Percentiles rank a stretch among this genome's conserved stretches.
These are phyloP conservation scores for Vombatus ursinus DNA, from an alignment of 2,113 vertebrate species.

Conservation along the genomic window DNA sequence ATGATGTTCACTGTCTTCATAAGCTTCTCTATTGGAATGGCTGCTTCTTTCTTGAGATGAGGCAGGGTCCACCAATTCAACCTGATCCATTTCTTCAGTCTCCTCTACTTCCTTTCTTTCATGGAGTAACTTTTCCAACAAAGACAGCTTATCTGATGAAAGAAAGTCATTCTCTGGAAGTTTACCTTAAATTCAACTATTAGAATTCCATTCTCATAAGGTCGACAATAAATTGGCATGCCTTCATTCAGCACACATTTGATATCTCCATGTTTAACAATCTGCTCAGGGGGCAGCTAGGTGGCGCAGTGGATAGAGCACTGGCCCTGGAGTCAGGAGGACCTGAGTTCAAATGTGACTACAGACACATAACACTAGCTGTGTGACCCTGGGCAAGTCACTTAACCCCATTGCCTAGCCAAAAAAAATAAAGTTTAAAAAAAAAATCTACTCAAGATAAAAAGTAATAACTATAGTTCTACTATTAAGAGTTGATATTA, in stretches of 20 bases:
- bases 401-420: too few relatives aligned
- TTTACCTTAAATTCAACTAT: slow-evolving; percentile 95
- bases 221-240: slow-evolving; percentile 94
- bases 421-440: too few relatives aligned
- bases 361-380: too few relatives aligned
- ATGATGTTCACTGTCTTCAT: slow-evolving; percentile 93
- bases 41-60: slow-evolving; percentile 87
- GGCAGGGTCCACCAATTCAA: slow-evolving; percentile 96
- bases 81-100: slow-evolving; percentile 94
- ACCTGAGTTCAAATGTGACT: too few relatives aligned
- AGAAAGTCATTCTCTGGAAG: slow-evolving; percentile 93
- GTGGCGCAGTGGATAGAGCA: too few relatives aligned
- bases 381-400: too few relatives aligned
- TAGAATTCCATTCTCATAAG: slow-evolving; percentile 95
- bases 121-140: slow-evolving; percentile 92
- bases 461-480: slow-evolving; percentile 96
- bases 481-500: slow-evolving; percentile 92
- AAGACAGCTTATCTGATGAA: slow-evolving; percentile 89
- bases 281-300: slow-evolving; percentile 94
- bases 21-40: slow-evolving; percentile 89
- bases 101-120: slow-evolving; percentile 85
- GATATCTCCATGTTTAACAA: slow-evolving; percentile 94
- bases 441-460: slow-evolving; percentile 93
- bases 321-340: too few relatives aligned
- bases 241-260: slow-evolving; percentile 96